These are phyloP conservation scores for Uromys caudimaculatus DNA, from an alignment of 2,797 vertebrate genomes.

Conservation along the genomic window DNA sequence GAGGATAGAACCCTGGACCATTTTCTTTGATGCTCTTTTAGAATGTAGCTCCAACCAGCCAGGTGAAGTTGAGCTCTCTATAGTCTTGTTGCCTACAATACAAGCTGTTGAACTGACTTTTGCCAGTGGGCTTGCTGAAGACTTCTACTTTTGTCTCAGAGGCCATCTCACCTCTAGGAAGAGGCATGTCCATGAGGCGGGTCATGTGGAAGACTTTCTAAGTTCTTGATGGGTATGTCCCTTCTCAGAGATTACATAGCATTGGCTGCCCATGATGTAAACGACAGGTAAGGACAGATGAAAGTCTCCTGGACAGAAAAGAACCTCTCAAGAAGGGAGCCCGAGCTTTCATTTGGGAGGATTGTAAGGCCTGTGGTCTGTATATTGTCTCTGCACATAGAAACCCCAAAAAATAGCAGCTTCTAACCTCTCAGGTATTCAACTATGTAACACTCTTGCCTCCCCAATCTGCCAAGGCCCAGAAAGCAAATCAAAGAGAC, in stretches of 20 bases:
- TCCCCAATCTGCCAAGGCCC: not conserved
- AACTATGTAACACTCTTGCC: not conserved
- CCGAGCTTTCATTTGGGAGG: not conserved
- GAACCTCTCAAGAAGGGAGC: not conserved
- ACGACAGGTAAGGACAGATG: not conserved
- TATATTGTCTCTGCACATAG: not conserved
- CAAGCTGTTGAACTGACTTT: not conserved
- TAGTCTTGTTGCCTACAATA: not conserved
- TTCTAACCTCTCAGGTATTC: not conserved
- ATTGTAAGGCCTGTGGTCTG: not conserved
- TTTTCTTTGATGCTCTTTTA: not conserved
- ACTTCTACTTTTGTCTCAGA: not conserved
- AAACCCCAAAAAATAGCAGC: not conserved
- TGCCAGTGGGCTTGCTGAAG: not conserved
- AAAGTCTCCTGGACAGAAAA: rapidly evolving
- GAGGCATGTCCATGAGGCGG: not conserved
- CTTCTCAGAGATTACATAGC: not conserved
- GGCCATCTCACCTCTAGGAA: not conserved
- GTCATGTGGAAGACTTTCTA: not conserved
- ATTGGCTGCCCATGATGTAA: rapidly evolving
- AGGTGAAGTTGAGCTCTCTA: not conserved
- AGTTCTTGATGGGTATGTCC: not conserved
- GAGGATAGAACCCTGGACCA: not conserved
- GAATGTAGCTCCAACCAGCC: not conserved
- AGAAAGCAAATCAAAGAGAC: not conserved